A percentile compares a stretch with the other conserved stretches of the same genome.
Evolutionary conservation across 2,888 invertebrate species (phyloP).

Genomic region (Macrophya annulata): DNA sequence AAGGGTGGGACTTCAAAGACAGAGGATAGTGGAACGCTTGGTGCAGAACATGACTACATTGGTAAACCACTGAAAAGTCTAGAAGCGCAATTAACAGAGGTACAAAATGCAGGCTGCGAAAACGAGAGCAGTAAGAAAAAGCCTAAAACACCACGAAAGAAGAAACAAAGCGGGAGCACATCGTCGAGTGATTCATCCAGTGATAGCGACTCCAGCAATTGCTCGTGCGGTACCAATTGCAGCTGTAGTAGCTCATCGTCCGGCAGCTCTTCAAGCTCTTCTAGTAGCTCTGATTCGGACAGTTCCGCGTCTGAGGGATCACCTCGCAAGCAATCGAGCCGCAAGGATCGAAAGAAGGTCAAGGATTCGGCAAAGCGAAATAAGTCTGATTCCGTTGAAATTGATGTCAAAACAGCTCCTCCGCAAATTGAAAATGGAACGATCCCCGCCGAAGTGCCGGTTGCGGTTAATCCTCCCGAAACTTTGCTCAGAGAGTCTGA

Average conservation of each 20-base stretch:
- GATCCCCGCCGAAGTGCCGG: constrained; percentile 75
- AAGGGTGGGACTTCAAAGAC: constrained; percentile 55
- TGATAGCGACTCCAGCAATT: constrained; percentile 88
- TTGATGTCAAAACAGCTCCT: constrained; percentile 26
- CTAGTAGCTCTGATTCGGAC: constrained; percentile 83
- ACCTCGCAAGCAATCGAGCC: constrained; percentile 79
- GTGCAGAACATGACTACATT: constrained; percentile 66
- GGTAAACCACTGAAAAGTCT: constrained; percentile 55
- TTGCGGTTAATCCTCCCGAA: constrained; percentile 81
- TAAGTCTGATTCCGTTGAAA: constrained; percentile 64
- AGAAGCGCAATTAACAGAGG: constrained; percentile 63
- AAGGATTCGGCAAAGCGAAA: constrained; percentile 75
- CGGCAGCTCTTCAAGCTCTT: constrained; percentile 83
- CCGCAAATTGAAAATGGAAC: constrained; percentile 58
- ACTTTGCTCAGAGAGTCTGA: constrained; percentile 90
- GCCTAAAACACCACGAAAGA: constrained; percentile 76
- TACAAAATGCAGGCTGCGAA: constrained; percentile 63
- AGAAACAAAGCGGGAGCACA: constrained; percentile 80
- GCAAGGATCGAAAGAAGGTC: constrained; percentile 78
- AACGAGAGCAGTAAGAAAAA: constrained; percentile 67
- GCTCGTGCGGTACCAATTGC: constrained; percentile 92
- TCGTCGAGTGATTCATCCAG: constrained; percentile 90
- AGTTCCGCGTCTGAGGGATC: constrained; percentile 84
- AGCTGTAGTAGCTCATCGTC: constrained; percentile 90
- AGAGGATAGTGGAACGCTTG: constrained; percentile 58